phyloP scores from a whole-genome alignment of 1,140 invertebrate species.

The Drosophila varians region DNA sequence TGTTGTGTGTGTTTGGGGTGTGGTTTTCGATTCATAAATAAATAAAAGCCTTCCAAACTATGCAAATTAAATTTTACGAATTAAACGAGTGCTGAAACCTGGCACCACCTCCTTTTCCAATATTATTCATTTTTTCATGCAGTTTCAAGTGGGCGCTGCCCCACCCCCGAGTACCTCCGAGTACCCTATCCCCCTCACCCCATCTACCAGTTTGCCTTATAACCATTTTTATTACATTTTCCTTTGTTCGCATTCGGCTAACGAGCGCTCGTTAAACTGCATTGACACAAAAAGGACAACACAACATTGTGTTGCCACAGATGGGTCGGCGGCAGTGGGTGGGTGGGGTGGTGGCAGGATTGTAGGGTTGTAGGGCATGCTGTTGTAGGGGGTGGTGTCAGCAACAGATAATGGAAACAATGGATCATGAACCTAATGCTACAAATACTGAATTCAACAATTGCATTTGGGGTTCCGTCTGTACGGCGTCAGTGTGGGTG shows the following conservation, averaged over 20 bases:
- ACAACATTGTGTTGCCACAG: slow-evolving; percentile 56
- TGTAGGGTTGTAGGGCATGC: background rate
- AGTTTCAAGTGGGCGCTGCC: slow-evolving; percentile 8
- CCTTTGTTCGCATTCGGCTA: slow-evolving; percentile 61
- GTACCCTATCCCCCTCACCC: background rate
- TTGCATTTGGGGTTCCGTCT: slow-evolving; percentile 69
- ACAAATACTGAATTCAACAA: slow-evolving; percentile 74
- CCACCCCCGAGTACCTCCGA: background rate
- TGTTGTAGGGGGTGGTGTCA: slow-evolving; percentile 11
- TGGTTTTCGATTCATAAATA: slow-evolving; percentile 30
- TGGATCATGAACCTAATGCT: slow-evolving; percentile 74
- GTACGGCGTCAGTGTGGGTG: slow-evolving; percentile 33
- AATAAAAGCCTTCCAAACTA: slow-evolving; percentile 41
- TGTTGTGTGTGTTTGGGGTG: slow-evolving; percentile 8
- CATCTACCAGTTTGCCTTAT: background rate
- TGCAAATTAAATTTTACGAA: slow-evolving; percentile 51
- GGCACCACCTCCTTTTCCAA: background rate
- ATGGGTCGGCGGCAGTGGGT: slow-evolving; percentile 1
- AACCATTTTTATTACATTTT: slow-evolving; percentile 69
- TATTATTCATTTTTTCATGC: slow-evolving; percentile 1
- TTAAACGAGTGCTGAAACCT: slow-evolving; percentile 28
- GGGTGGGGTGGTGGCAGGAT: background rate
- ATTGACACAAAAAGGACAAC: slow-evolving; percentile 76
- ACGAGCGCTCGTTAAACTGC: slow-evolving; percentile 80
- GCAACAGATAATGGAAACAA: slow-evolving; percentile 80